Base-by-base conservation (phyloP, 1,140 invertebrate genomes). In the Planococcus citri region DNA sequence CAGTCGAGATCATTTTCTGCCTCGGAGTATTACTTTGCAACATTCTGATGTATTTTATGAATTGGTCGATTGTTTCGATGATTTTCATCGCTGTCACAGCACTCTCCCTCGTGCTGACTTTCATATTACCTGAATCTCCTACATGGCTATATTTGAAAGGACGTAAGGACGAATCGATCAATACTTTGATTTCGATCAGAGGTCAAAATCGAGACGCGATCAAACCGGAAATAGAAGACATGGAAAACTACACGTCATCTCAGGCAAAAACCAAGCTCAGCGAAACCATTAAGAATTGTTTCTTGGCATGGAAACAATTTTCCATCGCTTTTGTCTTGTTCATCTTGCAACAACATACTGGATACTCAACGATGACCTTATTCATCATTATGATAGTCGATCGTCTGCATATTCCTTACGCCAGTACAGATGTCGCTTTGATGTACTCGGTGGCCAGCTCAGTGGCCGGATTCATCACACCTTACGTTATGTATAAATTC, bases 51-150 rank as follows among this genome's bases (percentile, higher is more conserved):
- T 83, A 83, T 58, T 73, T 80, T 0, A 76, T 83, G 8, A 73
- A 78, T 29, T 88, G 86, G 86, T 81, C 83, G 41, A 73, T 81
- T 0, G 77, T 85, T 24, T 85, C 86, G 0, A 81, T 79, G 0
- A 78, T 87, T 17, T 86, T 83, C 71, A 78, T 82, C 0, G 74
- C 82, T 12, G 73, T 78, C 20, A 71, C 76, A 27, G 68, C 75
- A 1, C 76, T 77, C 4, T 78, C 81, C 6, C 37, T 78, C 25
- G 25, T 74, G 0, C 69, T 74, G 12, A 68, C 72, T 1, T 74
- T 74, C 29, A 69, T 80, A 17, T 72, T 84, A 27, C 83, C 83
- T n/a, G 83, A 85, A 75, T 82, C 82, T 61, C 84, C 84, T 0
- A 78, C 82, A 72, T 86, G 84, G 84, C 68, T 73, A 25, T 69